Conservation (phyloP, 2,888 invertebrate genomes). For the Lasioglossum leucozonium region DNA sequence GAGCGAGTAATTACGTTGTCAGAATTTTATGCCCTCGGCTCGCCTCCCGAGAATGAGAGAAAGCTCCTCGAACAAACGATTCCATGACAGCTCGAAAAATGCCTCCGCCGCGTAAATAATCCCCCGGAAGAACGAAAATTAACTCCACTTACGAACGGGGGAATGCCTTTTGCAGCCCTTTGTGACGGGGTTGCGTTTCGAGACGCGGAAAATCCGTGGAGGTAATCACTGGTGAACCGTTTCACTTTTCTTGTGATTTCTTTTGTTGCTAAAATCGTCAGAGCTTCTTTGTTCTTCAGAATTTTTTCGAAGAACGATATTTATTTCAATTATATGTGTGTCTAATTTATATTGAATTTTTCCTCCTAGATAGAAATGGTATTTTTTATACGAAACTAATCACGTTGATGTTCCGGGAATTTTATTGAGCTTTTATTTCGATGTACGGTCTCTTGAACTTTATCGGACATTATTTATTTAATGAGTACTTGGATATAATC, state of each 20-base stretch:
- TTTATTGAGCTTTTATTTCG: too few relatives aligned
- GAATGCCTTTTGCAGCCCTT: background rate
- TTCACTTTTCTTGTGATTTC: background rate
- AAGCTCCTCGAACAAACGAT: constrained; percentile 28
- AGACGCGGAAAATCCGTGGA: background rate
- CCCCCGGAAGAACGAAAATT: background rate
- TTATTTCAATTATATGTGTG: too few relatives aligned
- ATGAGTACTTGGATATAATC: background rate
- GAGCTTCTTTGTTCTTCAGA: background rate
- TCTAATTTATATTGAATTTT: too few relatives aligned
- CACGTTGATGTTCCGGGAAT: background rate
- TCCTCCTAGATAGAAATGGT: background rate
- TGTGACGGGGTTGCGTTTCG: background rate
- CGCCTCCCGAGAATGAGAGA: background rate
- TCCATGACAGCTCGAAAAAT: constrained; percentile 27
- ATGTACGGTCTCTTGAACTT: background rate
- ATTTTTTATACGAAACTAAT: too few relatives aligned
- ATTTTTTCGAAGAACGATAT: too few relatives aligned
- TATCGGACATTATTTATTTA: background rate
- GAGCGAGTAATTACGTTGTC: constrained; percentile 61
- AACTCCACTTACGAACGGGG: background rate
- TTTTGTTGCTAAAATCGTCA: background rate
- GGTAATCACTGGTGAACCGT: background rate
- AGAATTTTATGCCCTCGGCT: constrained; percentile 46
- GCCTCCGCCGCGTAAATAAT: background rate